phyloP scores from a whole-genome alignment of 2,113 vertebrate species.

The Atherinomorus stipes region DNA sequence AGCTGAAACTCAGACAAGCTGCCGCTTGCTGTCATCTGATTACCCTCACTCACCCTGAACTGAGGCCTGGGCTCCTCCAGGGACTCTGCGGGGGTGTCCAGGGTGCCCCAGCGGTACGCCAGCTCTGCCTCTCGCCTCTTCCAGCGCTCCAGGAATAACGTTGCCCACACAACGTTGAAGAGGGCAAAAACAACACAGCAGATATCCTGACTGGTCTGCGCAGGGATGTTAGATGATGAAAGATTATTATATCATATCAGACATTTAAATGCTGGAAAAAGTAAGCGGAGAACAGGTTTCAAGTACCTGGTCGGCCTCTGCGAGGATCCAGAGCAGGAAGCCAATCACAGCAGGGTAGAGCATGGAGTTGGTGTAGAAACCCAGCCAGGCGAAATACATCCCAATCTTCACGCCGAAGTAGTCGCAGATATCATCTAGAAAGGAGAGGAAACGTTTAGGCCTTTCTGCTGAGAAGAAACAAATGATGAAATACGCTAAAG shows the following conservation, averaged over 20 bases:
- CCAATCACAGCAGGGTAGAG: slow-evolving; percentile 95
- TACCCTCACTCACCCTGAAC: slow-evolving; percentile 96
- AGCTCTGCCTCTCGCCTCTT: slow-evolving; percentile 94
- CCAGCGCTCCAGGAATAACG: slow-evolving; percentile 96
- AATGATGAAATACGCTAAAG: too few species aligned
- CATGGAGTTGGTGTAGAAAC: slow-evolving; percentile 97
- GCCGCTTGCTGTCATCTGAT: too few species aligned
- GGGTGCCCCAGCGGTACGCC: slow-evolving; percentile 95
- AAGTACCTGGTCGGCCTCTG: slow-evolving; percentile 92
- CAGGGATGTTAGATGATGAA: neutral
- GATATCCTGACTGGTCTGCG: slow-evolving; percentile 95
- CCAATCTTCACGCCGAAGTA: slow-evolving; percentile 98
- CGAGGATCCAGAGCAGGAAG: slow-evolving; percentile 94
- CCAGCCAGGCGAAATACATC: slow-evolving; percentile 98
- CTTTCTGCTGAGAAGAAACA: too few species aligned
- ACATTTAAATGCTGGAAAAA: too few species aligned
- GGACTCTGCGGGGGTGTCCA: slow-evolving; percentile 91
- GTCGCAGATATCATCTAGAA: slow-evolving; percentile 94
- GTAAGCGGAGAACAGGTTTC: too few species aligned
- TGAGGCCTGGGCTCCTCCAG: slow-evolving; percentile 96
- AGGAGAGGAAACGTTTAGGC: neutral
- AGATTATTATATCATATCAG: neutral
- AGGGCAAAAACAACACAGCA: slow-evolving; percentile 96
- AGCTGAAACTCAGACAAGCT: too few species aligned
- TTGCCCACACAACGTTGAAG: slow-evolving; percentile 97